Evolutionary conservation across 53 echinoderm and acorn worm species (phyloP).

Genomic region (Paelopatides confundens): DNA sequence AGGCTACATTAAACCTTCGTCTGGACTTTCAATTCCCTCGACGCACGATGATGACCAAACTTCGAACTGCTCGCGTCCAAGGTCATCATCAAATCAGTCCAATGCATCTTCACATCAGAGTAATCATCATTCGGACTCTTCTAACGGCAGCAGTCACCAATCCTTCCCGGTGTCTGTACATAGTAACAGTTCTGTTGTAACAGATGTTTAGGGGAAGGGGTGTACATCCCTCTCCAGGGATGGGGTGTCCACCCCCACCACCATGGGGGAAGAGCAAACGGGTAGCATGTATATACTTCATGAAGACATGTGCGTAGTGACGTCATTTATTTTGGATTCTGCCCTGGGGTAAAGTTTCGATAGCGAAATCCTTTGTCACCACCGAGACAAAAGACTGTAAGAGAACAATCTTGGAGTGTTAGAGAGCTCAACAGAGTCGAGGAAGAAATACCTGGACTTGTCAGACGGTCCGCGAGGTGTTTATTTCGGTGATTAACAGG

Average conservation of each 20-base stretch:
- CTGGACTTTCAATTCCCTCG: constrained; percentile 23
- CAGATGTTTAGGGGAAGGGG: constrained; percentile 51
- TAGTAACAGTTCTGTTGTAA: constrained; percentile 70
- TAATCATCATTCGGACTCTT: constrained; percentile 76
- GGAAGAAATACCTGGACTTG: no score
- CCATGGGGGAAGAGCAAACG: neutral
- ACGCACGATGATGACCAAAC: constrained; percentile 49
- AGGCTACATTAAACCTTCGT: constrained; percentile 27
- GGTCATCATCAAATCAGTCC: constrained; percentile 73
- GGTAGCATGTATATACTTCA: neutral
- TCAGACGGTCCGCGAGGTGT: no score
- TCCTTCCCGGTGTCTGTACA: constrained; percentile 62
- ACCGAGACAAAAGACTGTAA: no score
- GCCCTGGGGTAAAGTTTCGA: no score
- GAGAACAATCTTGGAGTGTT: no score
- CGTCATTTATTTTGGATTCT: no score
- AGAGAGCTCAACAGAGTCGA: no score
- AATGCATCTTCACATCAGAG: constrained; percentile 69
- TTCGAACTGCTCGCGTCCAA: constrained; percentile 50
- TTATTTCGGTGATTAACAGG: no score
- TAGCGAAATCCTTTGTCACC: no score
- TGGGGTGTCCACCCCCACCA: neutral
- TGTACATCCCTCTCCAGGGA: no score
- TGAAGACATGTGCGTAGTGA: no score
- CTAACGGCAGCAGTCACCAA: constrained; percentile 53